Evolutionary conservation across 2,888 invertebrate genomes (phyloP).

Genomic region (Heliconius ethilla): DNA sequence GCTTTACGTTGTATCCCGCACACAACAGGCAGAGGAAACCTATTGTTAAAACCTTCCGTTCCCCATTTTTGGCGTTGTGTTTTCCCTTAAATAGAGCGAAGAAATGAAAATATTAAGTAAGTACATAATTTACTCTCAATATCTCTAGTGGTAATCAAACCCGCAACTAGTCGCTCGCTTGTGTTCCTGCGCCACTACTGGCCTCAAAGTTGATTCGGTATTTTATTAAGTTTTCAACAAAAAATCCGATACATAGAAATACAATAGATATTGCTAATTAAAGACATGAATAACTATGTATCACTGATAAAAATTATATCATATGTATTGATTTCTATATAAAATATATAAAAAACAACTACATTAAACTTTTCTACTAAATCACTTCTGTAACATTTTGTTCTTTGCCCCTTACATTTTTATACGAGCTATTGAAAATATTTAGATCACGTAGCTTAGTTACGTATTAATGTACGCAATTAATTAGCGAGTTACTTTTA

Average conservation of each 20-base stretch:
- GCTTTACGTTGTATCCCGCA: neutral
- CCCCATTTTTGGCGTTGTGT: no score
- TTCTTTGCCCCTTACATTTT: constrained; percentile 20
- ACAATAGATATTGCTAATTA: no score
- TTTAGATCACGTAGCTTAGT: constrained; percentile 27
- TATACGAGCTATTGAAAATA: constrained; percentile 31
- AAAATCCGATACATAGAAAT: no score
- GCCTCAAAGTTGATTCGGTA: neutral
- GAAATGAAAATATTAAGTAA: no score
- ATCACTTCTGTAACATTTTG: constrained; percentile 4
- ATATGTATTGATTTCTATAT: neutral
- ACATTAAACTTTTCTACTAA: neutral
- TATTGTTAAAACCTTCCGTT: neutral
- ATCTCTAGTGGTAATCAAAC: no score
- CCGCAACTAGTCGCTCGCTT: no score
- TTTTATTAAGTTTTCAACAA: no score
- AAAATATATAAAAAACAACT: neutral
- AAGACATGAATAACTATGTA: no score
- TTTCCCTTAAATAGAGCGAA: no score
- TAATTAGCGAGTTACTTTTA: constrained; percentile 38
- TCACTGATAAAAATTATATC: neutral
- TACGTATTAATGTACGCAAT: constrained; percentile 36
- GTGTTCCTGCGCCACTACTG: no score
- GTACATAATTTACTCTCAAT: no score
- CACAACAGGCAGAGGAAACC: neutral